Evolutionary conservation across 2,797 vertebrate species (phyloP).

Genomic region (Heterohyrax brucei): DNA sequence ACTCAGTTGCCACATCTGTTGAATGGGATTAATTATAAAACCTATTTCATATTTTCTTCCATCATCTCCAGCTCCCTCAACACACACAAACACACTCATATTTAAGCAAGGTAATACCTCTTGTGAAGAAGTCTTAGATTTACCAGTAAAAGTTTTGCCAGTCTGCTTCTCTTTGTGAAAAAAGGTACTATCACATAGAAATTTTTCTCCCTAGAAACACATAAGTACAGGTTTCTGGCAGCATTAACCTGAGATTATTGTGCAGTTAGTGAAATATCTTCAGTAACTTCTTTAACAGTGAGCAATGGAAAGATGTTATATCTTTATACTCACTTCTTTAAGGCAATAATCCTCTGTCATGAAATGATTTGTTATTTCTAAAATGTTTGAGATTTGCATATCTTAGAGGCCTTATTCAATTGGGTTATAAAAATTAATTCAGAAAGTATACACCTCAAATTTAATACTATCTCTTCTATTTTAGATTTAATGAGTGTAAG

Average conservation of each 20-base stretch:
- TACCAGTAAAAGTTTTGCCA: neutral
- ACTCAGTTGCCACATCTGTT: neutral
- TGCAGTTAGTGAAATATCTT: slow-evolving; percentile 54
- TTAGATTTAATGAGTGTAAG: slow-evolving; percentile 57
- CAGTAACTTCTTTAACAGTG: slow-evolving; percentile 58
- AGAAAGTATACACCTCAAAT: slow-evolving; percentile 71
- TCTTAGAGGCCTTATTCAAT: slow-evolving; percentile 76
- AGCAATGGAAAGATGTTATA: slow-evolving; percentile 57
- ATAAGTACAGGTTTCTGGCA: slow-evolving; percentile 36
- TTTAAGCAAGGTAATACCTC: neutral
- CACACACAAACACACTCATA: neutral
- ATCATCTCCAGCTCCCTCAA: neutral
- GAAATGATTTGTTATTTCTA: slow-evolving; percentile 81
- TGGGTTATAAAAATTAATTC: slow-evolving; percentile 80
- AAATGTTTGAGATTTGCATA: slow-evolving; percentile 84
- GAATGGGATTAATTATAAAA: neutral
- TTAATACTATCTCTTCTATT: slow-evolving; percentile 67
- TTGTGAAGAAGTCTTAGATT: neutral
- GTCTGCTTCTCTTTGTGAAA: slow-evolving; percentile 62
- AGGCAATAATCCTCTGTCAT: slow-evolving; percentile 80
- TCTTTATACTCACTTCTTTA: slow-evolving; percentile 74
- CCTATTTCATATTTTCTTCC: neutral
- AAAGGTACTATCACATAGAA: neutral
- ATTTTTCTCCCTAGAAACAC: neutral
- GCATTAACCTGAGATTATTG: slow-evolving; percentile 66